Base-by-base conservation (phyloP, 2,888 invertebrate genomes). In the Drosophila mayaguana region DNA sequence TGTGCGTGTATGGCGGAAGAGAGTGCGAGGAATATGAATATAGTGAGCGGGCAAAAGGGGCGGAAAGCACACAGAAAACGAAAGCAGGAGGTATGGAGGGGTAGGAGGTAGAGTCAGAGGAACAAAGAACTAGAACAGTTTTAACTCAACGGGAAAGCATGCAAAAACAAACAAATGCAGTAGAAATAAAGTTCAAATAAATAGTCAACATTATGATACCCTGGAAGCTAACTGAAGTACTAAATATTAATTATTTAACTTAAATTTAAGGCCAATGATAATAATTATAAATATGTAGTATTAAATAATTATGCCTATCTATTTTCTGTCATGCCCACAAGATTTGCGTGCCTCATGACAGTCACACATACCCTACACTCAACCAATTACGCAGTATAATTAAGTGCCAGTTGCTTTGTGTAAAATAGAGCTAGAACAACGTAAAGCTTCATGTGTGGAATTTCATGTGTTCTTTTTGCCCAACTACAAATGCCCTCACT, bases 121-220 rank as follows among this genome's bases (percentile, higher is more conserved):
- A 2, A 28, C 1, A 28, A 28, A 43, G 53, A 28, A 34, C 20
- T 43, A 50, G 55, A 50, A 46, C 61, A 75, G 55, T 57, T 65
- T 72, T 46, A 69, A 72, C 63, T 46, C 66, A 72, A 63, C 57
- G 34, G 56, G 46, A 59, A 57, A 38, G 64, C 7, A 56, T 55
- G 69, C 54, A 66, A 51, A 69, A 14, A 14, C 14, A 36, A 14
- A 36, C 14, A 36, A 38, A 66, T 61, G 42, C 43, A 67, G 20
- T 46, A 32, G 48, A 60, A 55, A 51, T 22, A 46, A 42, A 46
- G 22, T n/a, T 11, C 6, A 25, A 6, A 25, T 32, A n/a, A 6
- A 20, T 16, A 9, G 20, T 22, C n/a, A 22, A 25, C 40, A 11
- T 12, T 2, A 3, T 3, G 18, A 32, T 50, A 50, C 50, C 20